These are phyloP conservation scores for Chascanopsetta lugubris DNA, from an alignment of 2,113 vertebrate genomes.

Conservation along the genomic window DNA sequence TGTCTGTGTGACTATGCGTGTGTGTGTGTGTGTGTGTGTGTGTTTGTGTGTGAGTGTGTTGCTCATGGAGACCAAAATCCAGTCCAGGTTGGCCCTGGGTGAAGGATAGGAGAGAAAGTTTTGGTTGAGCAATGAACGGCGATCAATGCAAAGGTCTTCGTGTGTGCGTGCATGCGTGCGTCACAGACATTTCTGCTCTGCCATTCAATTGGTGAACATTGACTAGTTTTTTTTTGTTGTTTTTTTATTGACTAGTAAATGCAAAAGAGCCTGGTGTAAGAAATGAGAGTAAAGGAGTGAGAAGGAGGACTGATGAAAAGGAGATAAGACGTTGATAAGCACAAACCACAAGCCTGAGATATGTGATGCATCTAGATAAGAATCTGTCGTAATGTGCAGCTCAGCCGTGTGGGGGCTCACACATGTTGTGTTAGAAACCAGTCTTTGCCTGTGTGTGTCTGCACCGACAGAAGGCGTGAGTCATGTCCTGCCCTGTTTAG, in stretches of 20 bases:
- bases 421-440: neutral
- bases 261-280: neutral
- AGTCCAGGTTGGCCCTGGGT: too few species aligned
- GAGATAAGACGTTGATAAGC: slow-evolving; percentile 9
- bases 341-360: slow-evolving; percentile 24
- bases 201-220: too few species aligned
- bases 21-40: neutral
- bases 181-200: too few species aligned
- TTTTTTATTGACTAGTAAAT: too few species aligned
- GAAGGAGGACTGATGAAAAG: neutral
- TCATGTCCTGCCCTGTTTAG: neutral
- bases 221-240: too few species aligned
- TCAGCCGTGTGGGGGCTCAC: too few species aligned
- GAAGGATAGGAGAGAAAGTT: too few species aligned
- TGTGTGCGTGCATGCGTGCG: too few species aligned
- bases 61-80: too few species aligned
- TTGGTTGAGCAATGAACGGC: too few species aligned
- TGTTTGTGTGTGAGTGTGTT: too few species aligned
- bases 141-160: too few species aligned
- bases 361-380: neutral
- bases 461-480: neutral
- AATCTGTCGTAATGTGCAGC: neutral
- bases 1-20: neutral
- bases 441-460: slow-evolving; percentile 1
- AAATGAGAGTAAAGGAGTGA: neutral